Evolutionary conservation across 2,797 vertebrate genomes (phyloP).

Genomic region (Allochrocebus solatus): DNA sequence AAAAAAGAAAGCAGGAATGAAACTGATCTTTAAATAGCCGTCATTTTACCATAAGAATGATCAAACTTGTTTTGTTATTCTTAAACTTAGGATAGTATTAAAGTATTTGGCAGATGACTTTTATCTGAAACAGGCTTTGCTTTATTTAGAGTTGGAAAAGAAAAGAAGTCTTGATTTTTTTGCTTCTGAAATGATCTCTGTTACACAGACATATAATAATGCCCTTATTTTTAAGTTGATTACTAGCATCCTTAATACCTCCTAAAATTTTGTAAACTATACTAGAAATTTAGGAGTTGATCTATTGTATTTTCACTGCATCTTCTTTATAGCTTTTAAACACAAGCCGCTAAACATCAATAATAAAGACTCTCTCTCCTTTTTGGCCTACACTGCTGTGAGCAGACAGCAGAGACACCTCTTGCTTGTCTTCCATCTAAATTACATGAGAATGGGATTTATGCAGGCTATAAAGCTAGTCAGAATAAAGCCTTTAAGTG

Average conservation of each 20-base stretch:
- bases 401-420: conserved; percentile 46
- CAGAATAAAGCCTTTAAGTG: conserved; percentile 76
- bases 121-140: background rate
- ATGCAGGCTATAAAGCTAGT: conserved; percentile 69
- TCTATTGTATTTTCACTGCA: background rate
- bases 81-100: background rate
- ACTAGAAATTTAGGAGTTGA: background rate
- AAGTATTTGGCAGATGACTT: background rate
- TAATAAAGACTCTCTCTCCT: background rate
- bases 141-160: background rate
- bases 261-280: background rate
- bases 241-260: background rate
- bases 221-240: background rate
- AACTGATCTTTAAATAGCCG: background rate
- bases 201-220: background rate
- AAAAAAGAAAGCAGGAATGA: background rate
- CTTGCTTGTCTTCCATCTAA: conserved; percentile 59
- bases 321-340: background rate
- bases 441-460: conserved; percentile 74
- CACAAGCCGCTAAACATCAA: background rate
- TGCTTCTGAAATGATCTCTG: background rate
- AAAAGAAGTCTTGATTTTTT: background rate
- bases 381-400: background rate
- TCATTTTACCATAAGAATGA: background rate
- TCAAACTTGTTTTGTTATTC: background rate